Evolutionary conservation across 2,113 vertebrate species (phyloP).

Genomic region (Blennius ocellaris): DNA sequence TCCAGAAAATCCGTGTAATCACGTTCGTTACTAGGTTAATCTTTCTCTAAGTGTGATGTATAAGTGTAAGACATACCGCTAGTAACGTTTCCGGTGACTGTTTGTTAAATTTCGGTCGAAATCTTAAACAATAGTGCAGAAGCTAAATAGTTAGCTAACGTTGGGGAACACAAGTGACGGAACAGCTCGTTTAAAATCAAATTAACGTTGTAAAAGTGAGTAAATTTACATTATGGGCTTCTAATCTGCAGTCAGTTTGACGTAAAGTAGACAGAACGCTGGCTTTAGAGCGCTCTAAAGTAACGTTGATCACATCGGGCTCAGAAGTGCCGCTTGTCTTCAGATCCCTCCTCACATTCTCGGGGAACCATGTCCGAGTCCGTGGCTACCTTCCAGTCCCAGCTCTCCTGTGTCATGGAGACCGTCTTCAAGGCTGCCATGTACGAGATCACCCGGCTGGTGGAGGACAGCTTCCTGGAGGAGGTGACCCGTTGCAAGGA

Average conservation of each 20-base stretch:
- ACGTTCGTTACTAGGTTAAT: background rate
- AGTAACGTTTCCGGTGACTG: background rate
- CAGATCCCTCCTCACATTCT: background rate
- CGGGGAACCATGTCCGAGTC: slow-evolving; percentile 71
- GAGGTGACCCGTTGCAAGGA: slow-evolving; percentile 80
- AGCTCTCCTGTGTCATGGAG: slow-evolving; percentile 85
- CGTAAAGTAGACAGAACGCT: no score
- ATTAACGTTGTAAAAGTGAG: no score
- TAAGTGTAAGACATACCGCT: no score
- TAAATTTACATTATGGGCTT: no score
- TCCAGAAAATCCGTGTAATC: background rate
- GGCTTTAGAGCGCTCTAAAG: no score
- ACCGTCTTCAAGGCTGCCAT: slow-evolving; percentile 86
- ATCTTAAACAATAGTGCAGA: background rate
- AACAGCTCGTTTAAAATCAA: background rate
- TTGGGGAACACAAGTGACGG: background rate
- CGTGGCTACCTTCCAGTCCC: slow-evolving; percentile 81
- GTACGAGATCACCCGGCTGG: slow-evolving; percentile 83
- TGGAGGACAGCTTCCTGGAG: slow-evolving; percentile 83
- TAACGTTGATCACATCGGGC: no score
- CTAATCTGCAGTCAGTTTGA: no score
- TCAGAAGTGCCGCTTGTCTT: no score
- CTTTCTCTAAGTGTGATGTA: no score
- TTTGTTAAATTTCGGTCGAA: background rate
- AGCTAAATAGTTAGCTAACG: slow-evolving; percentile 38